phyloP scores from a whole-genome alignment of 2,113 vertebrate species.

The Pungitius pungitius region DNA sequence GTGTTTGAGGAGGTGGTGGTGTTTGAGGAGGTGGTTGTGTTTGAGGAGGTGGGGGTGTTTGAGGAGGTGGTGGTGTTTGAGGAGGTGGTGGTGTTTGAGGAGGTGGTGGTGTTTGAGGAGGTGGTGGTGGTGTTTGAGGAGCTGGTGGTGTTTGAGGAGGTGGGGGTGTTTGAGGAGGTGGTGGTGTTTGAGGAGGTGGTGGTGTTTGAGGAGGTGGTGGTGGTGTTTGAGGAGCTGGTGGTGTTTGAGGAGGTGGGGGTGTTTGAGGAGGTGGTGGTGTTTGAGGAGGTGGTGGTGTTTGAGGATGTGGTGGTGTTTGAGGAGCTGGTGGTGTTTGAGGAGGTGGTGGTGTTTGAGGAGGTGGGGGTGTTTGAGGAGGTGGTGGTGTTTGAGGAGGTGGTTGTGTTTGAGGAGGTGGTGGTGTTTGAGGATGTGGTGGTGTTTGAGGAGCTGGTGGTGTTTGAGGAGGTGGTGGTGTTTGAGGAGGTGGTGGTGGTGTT shows the following conservation, averaged over 20 bases:
- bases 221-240: too few species aligned
- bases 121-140: too few species aligned
- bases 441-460: too few species aligned
- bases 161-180: slow-evolving; percentile 37
- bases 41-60: too few species aligned
- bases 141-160: too few species aligned
- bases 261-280: too few species aligned
- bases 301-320: slow-evolving; percentile 34
- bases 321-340: too few species aligned
- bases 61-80: too few species aligned
- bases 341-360: slow-evolving; percentile 34
- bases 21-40: slow-evolving; percentile 40
- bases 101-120: too few species aligned
- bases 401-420: slow-evolving; percentile 38
- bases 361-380: neutral
- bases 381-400: neutral
- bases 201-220: too few species aligned
- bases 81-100: slow-evolving; percentile 29
- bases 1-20: slow-evolving; percentile 1
- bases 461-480: slow-evolving; percentile 17
- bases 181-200: neutral
- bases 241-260: slow-evolving; percentile 39
- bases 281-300: slow-evolving; percentile 17
- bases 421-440: too few species aligned
- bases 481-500: slow-evolving; percentile 38